Evolutionary conservation across 2,888 invertebrate genomes (phyloP).

Genomic region (Zonitis immaculata): DNA sequence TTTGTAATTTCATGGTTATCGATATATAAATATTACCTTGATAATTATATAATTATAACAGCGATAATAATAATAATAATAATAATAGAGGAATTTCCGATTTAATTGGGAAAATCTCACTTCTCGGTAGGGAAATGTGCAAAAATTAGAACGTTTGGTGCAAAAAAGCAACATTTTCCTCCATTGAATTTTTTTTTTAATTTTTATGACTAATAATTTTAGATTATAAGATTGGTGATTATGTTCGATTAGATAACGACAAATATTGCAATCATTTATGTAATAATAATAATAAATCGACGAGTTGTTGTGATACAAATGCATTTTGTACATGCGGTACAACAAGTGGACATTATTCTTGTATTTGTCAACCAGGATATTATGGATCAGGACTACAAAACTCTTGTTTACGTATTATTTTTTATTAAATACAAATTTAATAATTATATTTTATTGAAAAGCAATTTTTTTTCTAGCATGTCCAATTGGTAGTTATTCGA

Average conservation of each 20-base stretch:
- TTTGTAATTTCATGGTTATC: too few species aligned
- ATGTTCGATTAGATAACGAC: constrained; percentile 50
- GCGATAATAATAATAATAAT: too few species aligned
- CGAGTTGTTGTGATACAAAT: constrained; percentile 55
- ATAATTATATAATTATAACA: too few species aligned
- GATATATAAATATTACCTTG: too few species aligned
- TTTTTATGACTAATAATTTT: too few species aligned
- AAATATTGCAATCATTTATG: constrained; percentile 56
- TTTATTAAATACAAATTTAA: not conserved
- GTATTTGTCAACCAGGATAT: constrained; percentile 60
- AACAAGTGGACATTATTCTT: constrained; percentile 64
- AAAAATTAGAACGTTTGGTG: too few species aligned
- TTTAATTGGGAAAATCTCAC: too few species aligned
- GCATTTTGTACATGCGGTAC: constrained; percentile 64
- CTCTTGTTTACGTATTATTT: constrained; percentile 57
- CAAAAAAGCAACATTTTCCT: too few species aligned
- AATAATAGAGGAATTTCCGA: too few species aligned
- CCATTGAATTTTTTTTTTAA: not conserved
- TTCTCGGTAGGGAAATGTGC: too few species aligned
- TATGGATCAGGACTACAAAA: constrained; percentile 60
- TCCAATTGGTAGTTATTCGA: constrained; percentile 62
- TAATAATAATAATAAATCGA: constrained; percentile 24
- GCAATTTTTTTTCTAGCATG: constrained; percentile 52
- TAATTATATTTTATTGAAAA: not conserved
- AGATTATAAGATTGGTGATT: constrained; percentile 61